Base-by-base conservation (phyloP, 2,888 invertebrate species). In the Acanthopleura granulata region DNA sequence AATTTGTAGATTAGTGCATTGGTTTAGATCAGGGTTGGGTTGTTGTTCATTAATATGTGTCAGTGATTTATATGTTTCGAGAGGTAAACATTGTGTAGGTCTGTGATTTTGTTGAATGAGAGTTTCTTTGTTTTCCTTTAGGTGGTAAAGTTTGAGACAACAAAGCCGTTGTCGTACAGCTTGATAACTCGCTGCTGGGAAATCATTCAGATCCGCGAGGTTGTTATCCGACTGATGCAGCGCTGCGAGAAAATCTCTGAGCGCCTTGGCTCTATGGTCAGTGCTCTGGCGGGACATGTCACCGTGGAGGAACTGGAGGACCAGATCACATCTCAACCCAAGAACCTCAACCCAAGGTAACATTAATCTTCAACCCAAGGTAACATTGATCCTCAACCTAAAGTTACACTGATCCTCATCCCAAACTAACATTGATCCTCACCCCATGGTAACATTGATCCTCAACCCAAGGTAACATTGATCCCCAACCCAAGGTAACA, bases 161-260 rank as follows among this genome's bases (percentile, higher is more conserved):
- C 81, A 84, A 96, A 95, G 88, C 91, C 92, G 79, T 89, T 97
- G 25, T 94, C 94, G 77, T 94, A 95, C 0, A 95, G 96, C 82
- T 89, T 97, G 73, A 91, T 97, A 74, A 96, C 97, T 89, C 92
- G 95, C 0, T 95, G 96, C 0, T 95, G 96, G 88, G 92, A 90
- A 69, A 83, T 91, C 27, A 85, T 91, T 73, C 85, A 86, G 69
- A 95, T 95, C 0, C 92, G 96, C 73, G 94, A 93, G 82, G 95
- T 95, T 78, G 94, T 97, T 0, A 93, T 93, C 75, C 92, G 93
- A 76, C 92, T 97, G 77, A 95, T 97, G 94, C 94, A 94, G 88
- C 95, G 95, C 89, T 98, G 98, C 88, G 94, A 95, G 62, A 94
- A 93, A 70, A 92, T 97, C 76, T 95, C 97, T 0, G 92, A 93